A percentile compares a stretch with the other conserved stretches of the same genome.
phyloP scores from a whole-genome alignment of 2,888 invertebrate species.

The Hyposoter dolosus region DNA sequence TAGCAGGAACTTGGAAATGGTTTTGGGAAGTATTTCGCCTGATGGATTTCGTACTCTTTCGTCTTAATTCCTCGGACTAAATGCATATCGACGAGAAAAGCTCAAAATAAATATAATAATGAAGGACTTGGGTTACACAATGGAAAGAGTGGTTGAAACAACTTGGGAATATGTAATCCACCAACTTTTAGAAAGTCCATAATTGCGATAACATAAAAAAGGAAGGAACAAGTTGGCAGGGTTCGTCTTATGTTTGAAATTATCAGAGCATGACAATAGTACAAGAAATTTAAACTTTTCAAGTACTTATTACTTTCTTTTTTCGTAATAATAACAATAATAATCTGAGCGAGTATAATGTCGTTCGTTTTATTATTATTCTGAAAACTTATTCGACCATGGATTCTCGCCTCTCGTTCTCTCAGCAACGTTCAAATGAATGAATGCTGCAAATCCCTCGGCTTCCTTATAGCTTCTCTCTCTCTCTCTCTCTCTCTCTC shows the following conservation, averaged over 20 bases:
- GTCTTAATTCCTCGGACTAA: background rate
- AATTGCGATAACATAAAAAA: background rate
- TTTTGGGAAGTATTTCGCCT: background rate
- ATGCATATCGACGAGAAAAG: background rate
- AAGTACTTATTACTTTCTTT: constrained; percentile 42
- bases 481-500: background rate
- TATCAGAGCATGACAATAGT: background rate
- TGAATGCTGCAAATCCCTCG: constrained; percentile 36
- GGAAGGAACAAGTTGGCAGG: background rate
- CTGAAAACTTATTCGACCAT: constrained; percentile 36
- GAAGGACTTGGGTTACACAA: background rate
- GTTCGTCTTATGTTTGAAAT: constrained; percentile 4
- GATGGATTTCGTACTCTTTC: background rate
- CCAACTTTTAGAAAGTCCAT: background rate
- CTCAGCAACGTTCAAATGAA: constrained; percentile 34
- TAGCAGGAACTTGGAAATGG: background rate
- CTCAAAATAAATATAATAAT: background rate
- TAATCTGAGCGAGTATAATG: constrained; percentile 43
- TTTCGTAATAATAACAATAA: constrained; percentile 27
- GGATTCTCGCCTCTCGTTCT: constrained; percentile 35
- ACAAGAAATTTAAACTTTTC: constrained; percentile 29
- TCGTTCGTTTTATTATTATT: constrained; percentile 43
- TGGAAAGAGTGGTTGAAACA: background rate
- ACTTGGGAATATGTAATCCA: constrained; percentile 2
- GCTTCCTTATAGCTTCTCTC: background rate